These are phyloP conservation scores for Chionis minor DNA, from an alignment of 2,113 vertebrate genomes.

Conservation along the genomic window DNA sequence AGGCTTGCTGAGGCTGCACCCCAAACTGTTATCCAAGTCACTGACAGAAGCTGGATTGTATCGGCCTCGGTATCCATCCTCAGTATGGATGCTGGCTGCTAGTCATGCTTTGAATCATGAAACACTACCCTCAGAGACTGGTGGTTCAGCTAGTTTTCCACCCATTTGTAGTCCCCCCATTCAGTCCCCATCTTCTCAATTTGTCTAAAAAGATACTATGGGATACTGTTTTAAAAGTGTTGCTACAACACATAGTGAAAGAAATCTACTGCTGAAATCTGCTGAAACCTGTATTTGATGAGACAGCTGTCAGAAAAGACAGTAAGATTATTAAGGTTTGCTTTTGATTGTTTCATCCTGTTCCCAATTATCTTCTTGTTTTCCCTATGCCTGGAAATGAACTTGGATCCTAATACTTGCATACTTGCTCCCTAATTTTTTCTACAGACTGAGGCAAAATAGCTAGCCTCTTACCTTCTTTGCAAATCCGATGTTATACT, in stretches of 20 bases:
- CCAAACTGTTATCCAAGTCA: neutral
- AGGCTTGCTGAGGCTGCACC: neutral
- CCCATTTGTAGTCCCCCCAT: neutral
- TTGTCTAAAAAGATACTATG: neutral
- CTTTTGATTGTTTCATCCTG: neutral
- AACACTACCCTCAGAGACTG: neutral
- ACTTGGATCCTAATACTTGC: neutral
- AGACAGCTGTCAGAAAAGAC: neutral
- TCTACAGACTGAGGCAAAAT: neutral
- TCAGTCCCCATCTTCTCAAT: neutral
- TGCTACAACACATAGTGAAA: neutral
- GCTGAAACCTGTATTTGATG: neutral
- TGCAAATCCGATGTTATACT: neutral
- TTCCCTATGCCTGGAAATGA: neutral
- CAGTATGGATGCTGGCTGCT: neutral
- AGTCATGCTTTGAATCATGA: neutral
- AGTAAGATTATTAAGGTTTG: neutral
- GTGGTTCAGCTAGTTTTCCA: neutral
- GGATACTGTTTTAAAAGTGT: neutral
- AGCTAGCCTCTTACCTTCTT: neutral
- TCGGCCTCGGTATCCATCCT: neutral
- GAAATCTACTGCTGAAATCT: neutral
- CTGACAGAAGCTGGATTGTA: neutral
- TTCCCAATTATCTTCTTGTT: neutral
- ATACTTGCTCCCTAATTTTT: neutral